These are phyloP conservation scores for Autographa pulchrina DNA, from an alignment of 2,888 invertebrate genomes.

Conservation along the genomic window DNA sequence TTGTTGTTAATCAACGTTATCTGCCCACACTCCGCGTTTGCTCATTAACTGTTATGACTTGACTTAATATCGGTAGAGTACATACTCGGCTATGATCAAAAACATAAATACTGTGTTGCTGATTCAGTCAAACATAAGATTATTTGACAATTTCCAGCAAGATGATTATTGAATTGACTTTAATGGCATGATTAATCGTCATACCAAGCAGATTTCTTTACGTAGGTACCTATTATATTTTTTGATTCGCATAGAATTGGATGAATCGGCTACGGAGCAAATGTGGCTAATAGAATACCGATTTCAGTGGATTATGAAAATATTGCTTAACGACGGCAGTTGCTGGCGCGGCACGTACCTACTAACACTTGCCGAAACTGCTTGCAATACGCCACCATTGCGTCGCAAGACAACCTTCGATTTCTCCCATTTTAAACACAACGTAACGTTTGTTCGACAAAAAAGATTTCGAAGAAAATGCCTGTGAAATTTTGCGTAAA, in stretches of 20 bases:
- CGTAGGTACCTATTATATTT: no score
- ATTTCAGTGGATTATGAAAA: slow-evolving; percentile 82
- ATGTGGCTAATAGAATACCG: slow-evolving; percentile 74
- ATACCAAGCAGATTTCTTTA: no score
- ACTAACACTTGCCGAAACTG: slow-evolving; percentile 70
- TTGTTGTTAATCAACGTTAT: slow-evolving; percentile 51
- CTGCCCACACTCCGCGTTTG: slow-evolving; percentile 29
- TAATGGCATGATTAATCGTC: no score
- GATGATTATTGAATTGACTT: slow-evolving; percentile 3
- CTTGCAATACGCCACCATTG: slow-evolving; percentile 72
- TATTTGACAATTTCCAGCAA: neutral
- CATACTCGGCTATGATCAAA: slow-evolving; percentile 15
- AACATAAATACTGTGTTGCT: neutral
- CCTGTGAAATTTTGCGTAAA: slow-evolving; percentile 68
- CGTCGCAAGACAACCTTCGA: slow-evolving; percentile 76
- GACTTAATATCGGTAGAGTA: slow-evolving; percentile 15
- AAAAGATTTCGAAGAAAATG: slow-evolving; percentile 70
- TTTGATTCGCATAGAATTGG: no score
- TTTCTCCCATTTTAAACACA: slow-evolving; percentile 79
- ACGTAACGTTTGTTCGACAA: slow-evolving; percentile 76
- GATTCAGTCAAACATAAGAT: neutral
- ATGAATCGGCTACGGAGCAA: slow-evolving; percentile 68
- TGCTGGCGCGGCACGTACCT: slow-evolving; percentile 67
- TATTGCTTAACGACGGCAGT: slow-evolving; percentile 71
- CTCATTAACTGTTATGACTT: slow-evolving; percentile 44